These are phyloP conservation scores for Regulus satrapa DNA, from an alignment of 2,113 vertebrate genomes.

Conservation along the genomic window DNA sequence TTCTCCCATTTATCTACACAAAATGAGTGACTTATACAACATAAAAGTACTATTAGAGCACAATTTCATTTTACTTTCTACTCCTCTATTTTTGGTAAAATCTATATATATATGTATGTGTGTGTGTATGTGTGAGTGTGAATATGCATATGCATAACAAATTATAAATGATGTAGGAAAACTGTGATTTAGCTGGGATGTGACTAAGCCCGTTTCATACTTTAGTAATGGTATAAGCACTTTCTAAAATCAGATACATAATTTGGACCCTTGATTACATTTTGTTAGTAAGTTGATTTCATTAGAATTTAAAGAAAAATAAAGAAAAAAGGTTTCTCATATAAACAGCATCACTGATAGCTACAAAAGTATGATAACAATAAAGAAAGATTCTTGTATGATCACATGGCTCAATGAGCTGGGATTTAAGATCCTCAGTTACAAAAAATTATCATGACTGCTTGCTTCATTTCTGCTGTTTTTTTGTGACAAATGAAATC, in stretches of 20 bases:
- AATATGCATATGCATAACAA: not conserved
- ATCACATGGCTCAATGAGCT: not conserved
- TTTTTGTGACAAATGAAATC: not conserved
- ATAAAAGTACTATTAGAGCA: not conserved
- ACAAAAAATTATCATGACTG: not conserved
- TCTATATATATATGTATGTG: not conserved
- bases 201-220: not conserved
- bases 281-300: not conserved
- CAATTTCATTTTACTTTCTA: not conserved
- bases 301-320: not conserved
- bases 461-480: not conserved
- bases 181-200: not conserved
- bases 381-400: not conserved
- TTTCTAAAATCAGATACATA: not conserved
- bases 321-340: not conserved
- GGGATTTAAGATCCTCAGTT: not conserved
- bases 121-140: not conserved
- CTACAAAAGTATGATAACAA: not conserved
- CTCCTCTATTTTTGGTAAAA: not conserved
- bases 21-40: not conserved
- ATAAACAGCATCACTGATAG: not conserved
- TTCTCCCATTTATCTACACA: not conserved
- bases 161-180: not conserved
- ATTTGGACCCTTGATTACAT: not conserved
- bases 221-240: not conserved